Conservation (phyloP, 2,888 invertebrate genomes). For the Apodemia duryi region DNA sequence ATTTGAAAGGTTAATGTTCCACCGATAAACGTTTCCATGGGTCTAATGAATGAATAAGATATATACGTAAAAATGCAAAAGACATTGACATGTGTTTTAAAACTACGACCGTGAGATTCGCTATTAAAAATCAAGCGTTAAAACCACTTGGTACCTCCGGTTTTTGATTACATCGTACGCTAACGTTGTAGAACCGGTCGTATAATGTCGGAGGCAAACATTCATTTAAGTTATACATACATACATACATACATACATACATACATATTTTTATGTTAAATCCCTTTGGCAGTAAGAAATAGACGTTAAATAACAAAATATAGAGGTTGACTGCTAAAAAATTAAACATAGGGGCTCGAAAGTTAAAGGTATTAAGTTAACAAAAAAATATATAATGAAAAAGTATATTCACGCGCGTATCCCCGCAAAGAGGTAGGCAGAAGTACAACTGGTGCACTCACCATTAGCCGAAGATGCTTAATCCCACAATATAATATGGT, state of each 20-base stretch:
- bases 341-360: too few relatives aligned
- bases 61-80: background rate
- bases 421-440: too few relatives aligned
- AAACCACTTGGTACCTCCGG: conserved; percentile 27
- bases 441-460: too few relatives aligned
- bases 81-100: conserved; percentile 6
- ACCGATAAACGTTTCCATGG: background rate
- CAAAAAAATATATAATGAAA: too few relatives aligned
- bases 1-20: background rate
- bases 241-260: background rate
- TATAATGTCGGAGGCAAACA: background rate
- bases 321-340: background rate
- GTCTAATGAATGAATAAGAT: background rate
- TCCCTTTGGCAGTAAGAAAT: background rate
- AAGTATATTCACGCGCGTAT: too few relatives aligned
- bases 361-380: too few relatives aligned
- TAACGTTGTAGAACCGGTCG: conserved; percentile 48
- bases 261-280: background rate
- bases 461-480: too few relatives aligned
- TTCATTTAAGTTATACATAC: background rate
- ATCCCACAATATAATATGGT: too few relatives aligned
- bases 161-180: conserved; percentile 23
- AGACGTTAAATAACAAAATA: background rate
- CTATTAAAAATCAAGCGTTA: conserved; percentile 29
- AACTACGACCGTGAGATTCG: conserved; percentile 25